Percentiles rank a stretch among this genome's conserved stretches.
Evolutionary conservation across 2,797 vertebrate species (phyloP).

Genomic region (Bufotes viridis): DNA sequence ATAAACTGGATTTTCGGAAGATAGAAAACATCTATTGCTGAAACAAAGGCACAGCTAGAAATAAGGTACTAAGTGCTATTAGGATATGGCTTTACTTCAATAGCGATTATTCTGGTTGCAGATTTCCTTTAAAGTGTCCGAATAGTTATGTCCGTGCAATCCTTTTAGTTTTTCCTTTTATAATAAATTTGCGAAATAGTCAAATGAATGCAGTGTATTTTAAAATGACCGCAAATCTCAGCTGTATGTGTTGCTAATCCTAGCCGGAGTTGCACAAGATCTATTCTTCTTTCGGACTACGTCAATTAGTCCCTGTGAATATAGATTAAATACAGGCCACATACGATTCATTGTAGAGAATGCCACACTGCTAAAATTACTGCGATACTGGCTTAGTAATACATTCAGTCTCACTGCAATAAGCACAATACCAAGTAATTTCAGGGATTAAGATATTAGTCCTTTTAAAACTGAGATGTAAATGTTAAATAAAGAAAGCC

Average conservation of each 20-base stretch:
- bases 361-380: constrained; percentile 13
- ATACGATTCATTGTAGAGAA: constrained; percentile 22
- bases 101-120: no score
- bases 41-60: no score
- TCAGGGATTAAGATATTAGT: constrained; percentile 67
- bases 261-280: background rate
- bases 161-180: no score
- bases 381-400: constrained; percentile 24
- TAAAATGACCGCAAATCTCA: background rate
- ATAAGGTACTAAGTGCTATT: no score
- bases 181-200: no score
- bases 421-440: constrained; percentile 54
- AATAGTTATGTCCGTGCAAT: no score
- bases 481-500: constrained; percentile 68
- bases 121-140: no score
- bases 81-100: no score
- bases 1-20: no score
- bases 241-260: background rate
- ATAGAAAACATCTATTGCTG: no score
- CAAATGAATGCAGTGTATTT: background rate
- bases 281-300: constrained; percentile 4
- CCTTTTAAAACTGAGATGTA: constrained; percentile 67
- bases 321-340: constrained; percentile 17
- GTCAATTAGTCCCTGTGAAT: background rate
- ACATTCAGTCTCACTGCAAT: constrained; percentile 34